phyloP scores from a whole-genome alignment of 35 echinoderm and acorn worm species.

The Heliocidaris tuberculata region DNA sequence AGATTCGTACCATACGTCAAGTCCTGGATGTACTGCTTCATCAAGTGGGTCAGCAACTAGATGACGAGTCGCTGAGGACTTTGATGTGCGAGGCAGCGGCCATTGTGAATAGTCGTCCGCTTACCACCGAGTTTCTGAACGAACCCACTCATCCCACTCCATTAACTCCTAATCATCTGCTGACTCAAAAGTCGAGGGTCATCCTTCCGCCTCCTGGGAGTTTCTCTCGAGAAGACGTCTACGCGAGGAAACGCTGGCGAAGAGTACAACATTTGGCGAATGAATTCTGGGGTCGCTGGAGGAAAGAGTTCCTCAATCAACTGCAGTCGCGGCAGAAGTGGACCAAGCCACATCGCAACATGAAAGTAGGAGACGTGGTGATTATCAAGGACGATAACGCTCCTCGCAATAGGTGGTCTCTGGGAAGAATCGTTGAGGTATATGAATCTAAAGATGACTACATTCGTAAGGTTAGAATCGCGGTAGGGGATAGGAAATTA shows the following conservation, averaged over 20 bases:
- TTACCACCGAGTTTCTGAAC: conserved; percentile 47
- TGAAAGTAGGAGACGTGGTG: conserved; percentile 47
- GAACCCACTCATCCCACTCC: conserved; percentile 43
- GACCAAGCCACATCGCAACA: conserved; percentile 8
- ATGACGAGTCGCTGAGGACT: conserved; percentile 35
- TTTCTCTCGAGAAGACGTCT: conserved; percentile 64
- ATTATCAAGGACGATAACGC: conserved; percentile 34
- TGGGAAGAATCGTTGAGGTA: conserved; percentile 46
- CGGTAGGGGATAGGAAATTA: conserved; percentile 25
- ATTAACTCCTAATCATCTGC: conserved; percentile 43
- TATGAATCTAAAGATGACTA: conserved; percentile 47
- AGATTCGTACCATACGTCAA: conserved; percentile 19
- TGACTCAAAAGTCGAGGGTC: conserved; percentile 47
- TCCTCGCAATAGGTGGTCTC: conserved; percentile 14
- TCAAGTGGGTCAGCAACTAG: conserved; percentile 34
- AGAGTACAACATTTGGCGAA: conserved; percentile 63
- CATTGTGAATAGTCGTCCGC: conserved; percentile 62
- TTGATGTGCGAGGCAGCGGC: conserved; percentile 45
- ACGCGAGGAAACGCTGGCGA: conserved; percentile 58
- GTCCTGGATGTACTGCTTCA: conserved; percentile 32
- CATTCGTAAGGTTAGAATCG: conserved; percentile 57
- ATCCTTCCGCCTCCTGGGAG: conserved; percentile 62
- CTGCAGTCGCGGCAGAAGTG: conserved; percentile 43
- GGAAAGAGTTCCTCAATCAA: conserved; percentile 38
- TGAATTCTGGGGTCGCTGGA: conserved; percentile 59